Conservation (phyloP, 2,113 vertebrate species). For the Myotis yumanensis region DNA sequence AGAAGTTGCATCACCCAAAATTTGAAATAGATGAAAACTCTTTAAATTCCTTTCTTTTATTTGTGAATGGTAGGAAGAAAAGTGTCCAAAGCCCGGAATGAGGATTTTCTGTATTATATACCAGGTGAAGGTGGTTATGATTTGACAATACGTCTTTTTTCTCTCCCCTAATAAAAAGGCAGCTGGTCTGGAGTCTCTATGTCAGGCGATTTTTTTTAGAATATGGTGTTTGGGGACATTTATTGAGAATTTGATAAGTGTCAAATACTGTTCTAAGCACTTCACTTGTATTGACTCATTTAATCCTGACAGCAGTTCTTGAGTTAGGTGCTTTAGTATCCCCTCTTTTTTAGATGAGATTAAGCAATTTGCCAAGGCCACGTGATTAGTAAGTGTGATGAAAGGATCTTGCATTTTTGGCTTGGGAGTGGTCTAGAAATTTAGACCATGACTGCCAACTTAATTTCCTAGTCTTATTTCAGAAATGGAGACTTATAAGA, state of each 20-base stretch:
- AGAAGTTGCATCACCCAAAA: neutral
- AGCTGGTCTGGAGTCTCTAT: neutral
- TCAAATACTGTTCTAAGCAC: neutral
- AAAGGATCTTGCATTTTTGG: slow-evolving; percentile 5
- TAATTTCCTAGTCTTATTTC: slow-evolving; percentile 25
- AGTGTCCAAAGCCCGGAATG: neutral
- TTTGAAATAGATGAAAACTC: neutral
- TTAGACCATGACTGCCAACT: neutral
- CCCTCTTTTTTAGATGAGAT: neutral
- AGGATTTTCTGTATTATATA: neutral
- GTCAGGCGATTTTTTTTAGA: neutral
- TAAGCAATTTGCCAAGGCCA: neutral
- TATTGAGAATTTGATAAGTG: neutral
- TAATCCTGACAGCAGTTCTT: neutral
- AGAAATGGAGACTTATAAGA: neutral
- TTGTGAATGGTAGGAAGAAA: neutral
- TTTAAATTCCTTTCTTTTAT: slow-evolving; percentile 40
- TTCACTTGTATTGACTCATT: neutral
- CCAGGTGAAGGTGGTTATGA: neutral
- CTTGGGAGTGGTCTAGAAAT: neutral
- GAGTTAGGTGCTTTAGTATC: neutral
- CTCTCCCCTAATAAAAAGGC: neutral
- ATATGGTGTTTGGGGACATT: neutral
- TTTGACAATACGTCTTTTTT: neutral
- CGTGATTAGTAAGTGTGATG: neutral